phyloP scores from a whole-genome alignment of 2,797 vertebrate species.

The Rhinichthys osculus region DNA sequence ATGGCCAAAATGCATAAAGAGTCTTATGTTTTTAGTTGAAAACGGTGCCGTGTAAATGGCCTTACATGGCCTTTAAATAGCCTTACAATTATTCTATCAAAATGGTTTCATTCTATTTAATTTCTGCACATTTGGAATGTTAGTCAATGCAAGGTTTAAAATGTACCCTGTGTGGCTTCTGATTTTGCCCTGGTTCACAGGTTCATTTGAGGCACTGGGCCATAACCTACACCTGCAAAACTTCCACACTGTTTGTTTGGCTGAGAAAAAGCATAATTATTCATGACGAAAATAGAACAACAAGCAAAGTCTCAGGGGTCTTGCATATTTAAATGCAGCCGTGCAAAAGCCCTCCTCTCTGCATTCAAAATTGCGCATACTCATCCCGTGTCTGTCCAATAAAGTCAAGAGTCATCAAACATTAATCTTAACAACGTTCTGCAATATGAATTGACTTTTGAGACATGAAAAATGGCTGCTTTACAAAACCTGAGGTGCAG shows the following conservation, averaged over 20 bases:
- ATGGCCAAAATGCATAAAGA: too few relatives aligned
- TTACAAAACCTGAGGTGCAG: slow-evolving; percentile 30
- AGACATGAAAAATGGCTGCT: slow-evolving; percentile 14
- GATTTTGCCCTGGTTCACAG: slow-evolving; percentile 3
- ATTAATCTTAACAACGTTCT: slow-evolving; percentile 40
- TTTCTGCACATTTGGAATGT: neutral
- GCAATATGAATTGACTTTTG: slow-evolving; percentile 37
- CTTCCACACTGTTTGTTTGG: slow-evolving; percentile 39
- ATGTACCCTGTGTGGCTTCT: neutral
- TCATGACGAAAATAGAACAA: slow-evolving; percentile 56
- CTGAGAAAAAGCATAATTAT: slow-evolving; percentile 47
- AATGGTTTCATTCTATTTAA: neutral
- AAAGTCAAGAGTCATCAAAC: slow-evolving; percentile 38
- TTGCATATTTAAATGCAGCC: slow-evolving; percentile 54
- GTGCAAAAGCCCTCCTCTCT: slow-evolving; percentile 24
- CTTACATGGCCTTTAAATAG: neutral
- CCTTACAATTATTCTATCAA: neutral
- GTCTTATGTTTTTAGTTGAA: too few relatives aligned
- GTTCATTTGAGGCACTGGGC: slow-evolving; percentile 1
- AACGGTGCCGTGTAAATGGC: too few relatives aligned
- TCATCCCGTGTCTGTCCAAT: slow-evolving; percentile 17
- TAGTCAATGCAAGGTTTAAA: neutral
- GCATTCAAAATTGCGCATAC: slow-evolving; percentile 29
- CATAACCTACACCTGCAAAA: slow-evolving; percentile 39
- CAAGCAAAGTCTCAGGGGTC: slow-evolving; percentile 33